Conservation (phyloP, 2,888 invertebrate species). For the Chouioia cunea region DNA sequence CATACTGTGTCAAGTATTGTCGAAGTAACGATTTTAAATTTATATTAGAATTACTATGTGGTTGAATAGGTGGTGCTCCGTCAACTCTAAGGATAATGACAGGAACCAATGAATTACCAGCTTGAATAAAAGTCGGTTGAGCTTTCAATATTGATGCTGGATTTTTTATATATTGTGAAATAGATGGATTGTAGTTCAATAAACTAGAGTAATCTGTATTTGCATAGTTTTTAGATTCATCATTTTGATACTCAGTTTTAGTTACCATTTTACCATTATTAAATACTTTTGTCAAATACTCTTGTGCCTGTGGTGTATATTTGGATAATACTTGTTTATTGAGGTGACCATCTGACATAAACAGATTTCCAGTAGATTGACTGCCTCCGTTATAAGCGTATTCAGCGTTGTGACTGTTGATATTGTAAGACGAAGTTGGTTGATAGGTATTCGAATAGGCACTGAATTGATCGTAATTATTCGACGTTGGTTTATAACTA, state of each 20-base stretch:
- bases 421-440: conserved; percentile 54
- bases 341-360: conserved; percentile 50
- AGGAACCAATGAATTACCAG: conserved; percentile 64
- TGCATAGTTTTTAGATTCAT: conserved; percentile 46
- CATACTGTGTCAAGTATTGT: conserved; percentile 63
- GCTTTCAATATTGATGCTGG: conserved; percentile 65
- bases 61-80: conserved; percentile 61
- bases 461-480: conserved; percentile 16
- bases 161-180: conserved; percentile 64
- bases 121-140: conserved; percentile 65
- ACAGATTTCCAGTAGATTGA: conserved; percentile 29
- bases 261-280: conserved; percentile 27
- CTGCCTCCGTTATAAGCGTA: conserved; percentile 53
- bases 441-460: conserved; percentile 5
- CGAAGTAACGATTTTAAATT: conserved; percentile 64
- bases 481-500: not conserved
- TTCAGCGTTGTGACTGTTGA: conserved; percentile 59
- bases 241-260: conserved; percentile 46
- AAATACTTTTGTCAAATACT: conserved; percentile 57
- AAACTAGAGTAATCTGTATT: conserved; percentile 59
- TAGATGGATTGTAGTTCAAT: conserved; percentile 64
- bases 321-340: conserved; percentile 50
- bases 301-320: conserved; percentile 54
- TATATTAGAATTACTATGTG: conserved; percentile 55
- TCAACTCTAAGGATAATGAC: conserved; percentile 65